Percentiles rank a stretch among this genome's conserved stretches.
phyloP scores from a whole-genome alignment of 2,888 invertebrate genomes.

The Drosophila eohydei region DNA sequence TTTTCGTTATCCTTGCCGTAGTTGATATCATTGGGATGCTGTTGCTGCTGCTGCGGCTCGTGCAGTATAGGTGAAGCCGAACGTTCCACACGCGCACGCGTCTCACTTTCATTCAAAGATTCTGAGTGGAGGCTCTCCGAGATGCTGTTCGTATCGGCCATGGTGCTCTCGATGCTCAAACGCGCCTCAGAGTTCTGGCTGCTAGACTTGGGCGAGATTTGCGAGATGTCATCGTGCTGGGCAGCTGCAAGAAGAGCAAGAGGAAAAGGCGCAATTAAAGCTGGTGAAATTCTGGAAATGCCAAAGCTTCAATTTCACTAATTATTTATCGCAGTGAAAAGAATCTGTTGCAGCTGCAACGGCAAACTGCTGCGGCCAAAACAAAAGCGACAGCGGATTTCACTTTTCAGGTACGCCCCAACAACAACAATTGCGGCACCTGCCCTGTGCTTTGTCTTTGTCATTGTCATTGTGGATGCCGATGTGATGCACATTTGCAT shows the following conservation, averaged over 20 bases:
- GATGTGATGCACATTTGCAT: constrained; percentile 63
- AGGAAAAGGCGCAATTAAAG: constrained; percentile 6
- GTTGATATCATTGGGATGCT: constrained; percentile 76
- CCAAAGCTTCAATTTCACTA: constrained; percentile 37
- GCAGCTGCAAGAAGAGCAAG: constrained; percentile 59
- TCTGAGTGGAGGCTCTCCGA: constrained; percentile 27
- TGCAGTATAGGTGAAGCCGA: constrained; percentile 87
- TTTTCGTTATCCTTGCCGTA: constrained; percentile 70
- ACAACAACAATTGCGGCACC: constrained; percentile 17
- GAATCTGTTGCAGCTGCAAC: constrained; percentile 37
- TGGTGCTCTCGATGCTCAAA: constrained; percentile 74
- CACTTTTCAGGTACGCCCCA: constrained; percentile 59
- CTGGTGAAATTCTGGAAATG: constrained; percentile 35
- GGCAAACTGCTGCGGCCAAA: constrained; percentile 16
- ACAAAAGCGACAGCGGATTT: constrained; percentile 52
- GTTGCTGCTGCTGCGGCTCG: constrained; percentile 85
- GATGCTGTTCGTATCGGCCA: constrained; percentile 64
- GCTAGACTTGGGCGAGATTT: constrained; percentile 89
- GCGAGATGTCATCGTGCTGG: constrained; percentile 86
- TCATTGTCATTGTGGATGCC: constrained; percentile 55
- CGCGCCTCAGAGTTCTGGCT: constrained; percentile 50
- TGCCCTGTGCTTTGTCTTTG: constrained; percentile 44
- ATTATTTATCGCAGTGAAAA: constrained; percentile 48
- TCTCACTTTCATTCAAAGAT: constrained; percentile 78
- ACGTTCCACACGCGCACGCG: constrained; percentile 85